Evolutionary conservation across 1,140 invertebrate genomes (phyloP).

Genomic region (Leptonema lineaticorne): DNA sequence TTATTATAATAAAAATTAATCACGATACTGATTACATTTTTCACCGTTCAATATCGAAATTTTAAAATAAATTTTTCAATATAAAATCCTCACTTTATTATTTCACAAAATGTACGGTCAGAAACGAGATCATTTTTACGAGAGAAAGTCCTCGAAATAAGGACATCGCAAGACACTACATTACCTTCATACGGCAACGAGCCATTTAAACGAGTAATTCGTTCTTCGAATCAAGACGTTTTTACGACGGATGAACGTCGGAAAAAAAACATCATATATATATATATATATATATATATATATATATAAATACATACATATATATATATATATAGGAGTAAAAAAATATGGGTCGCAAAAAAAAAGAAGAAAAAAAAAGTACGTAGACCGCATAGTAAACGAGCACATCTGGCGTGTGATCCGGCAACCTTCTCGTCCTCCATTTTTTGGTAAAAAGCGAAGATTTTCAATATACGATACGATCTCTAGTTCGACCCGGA

Average conservation of each 20-base stretch:
- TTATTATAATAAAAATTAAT: no score
- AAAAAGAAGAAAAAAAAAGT: no score
- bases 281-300: no score
- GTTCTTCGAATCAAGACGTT: not conserved
- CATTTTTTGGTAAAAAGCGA: not conserved
- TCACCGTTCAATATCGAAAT: not conserved
- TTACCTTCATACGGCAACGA: slow-evolving; percentile 3
- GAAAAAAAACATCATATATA: no score
- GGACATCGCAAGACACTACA: no score
- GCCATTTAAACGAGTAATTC: slow-evolving; percentile 15
- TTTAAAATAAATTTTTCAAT: not conserved
- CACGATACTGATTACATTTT: not conserved
- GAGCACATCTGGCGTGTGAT: no score
- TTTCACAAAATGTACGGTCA: not conserved
- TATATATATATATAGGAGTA: no score
- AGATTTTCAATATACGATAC: slow-evolving; percentile 28
- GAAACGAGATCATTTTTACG: not conserved
- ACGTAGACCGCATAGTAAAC: no score
- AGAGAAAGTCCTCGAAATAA: no score
- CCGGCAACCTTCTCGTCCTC: no score
- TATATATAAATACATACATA: no score
- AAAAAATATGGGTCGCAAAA: no score
- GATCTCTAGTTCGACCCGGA: not conserved
- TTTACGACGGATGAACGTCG: not conserved
- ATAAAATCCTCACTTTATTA: not conserved